These are phyloP conservation scores for Dascyllus trimaculatus DNA, from an alignment of 2,113 vertebrate species.

Conservation along the genomic window DNA sequence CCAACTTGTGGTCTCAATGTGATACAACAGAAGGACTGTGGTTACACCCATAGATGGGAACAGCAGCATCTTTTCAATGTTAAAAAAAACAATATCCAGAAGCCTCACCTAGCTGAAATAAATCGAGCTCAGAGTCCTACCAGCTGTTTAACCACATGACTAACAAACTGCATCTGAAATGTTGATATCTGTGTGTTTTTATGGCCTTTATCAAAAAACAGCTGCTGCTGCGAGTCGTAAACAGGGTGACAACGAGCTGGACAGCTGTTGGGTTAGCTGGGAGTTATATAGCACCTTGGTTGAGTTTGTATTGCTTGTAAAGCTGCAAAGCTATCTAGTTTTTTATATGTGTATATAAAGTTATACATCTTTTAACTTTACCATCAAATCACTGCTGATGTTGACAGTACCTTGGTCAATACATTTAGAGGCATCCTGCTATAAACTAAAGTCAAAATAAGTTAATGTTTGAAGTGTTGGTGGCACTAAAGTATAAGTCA, in stretches of 20 bases:
- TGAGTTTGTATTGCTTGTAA: too few relatives aligned
- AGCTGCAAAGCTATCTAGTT: too few relatives aligned
- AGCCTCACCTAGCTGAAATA: not conserved
- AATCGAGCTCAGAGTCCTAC: not conserved
- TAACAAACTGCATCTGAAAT: not conserved
- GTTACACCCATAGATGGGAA: too few relatives aligned
- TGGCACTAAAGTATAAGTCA: not conserved
- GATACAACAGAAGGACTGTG: not conserved
- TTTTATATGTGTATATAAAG: too few relatives aligned
- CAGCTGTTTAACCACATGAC: not conserved
- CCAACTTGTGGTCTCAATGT: not conserved
- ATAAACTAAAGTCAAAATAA: not conserved
- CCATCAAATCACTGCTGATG: not conserved
- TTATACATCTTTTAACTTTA: conserved; percentile 2
- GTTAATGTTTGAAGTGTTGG: not conserved
- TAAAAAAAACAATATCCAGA: not conserved
- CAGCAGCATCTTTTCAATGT: not conserved
- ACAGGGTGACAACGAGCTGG: too few relatives aligned
- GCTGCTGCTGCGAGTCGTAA: not conserved
- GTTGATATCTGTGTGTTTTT: not conserved
- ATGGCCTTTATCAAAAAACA: not conserved
- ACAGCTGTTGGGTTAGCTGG: too few relatives aligned
- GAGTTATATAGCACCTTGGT: too few relatives aligned
- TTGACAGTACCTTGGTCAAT: too few relatives aligned
- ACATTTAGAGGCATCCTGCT: not conserved